Evolutionary conservation across 2,888 invertebrate species (phyloP).

Genomic region (Erebia ligea): DNA sequence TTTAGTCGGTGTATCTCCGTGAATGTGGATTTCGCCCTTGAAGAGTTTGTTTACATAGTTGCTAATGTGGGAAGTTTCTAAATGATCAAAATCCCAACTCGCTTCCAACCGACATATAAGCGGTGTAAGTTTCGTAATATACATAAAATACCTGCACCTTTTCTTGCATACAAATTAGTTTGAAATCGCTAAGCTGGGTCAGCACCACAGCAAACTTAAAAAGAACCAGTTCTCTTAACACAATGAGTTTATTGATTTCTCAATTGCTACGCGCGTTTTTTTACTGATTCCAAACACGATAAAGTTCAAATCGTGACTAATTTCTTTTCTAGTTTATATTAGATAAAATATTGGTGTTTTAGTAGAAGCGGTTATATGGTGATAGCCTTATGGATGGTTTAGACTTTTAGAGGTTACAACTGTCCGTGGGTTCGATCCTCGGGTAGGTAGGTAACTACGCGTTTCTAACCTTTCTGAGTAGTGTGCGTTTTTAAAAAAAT

Average conservation of each 20-base stretch:
- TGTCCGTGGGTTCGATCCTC: too few species aligned
- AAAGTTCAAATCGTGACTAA: background rate
- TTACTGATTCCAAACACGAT: background rate
- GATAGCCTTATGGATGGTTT: too few species aligned
- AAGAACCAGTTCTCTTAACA: background rate
- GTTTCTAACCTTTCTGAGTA: too few species aligned
- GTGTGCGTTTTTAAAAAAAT: too few species aligned
- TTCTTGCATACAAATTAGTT: constrained; percentile 26
- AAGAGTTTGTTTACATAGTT: background rate
- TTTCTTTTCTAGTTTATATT: too few species aligned
- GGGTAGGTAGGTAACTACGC: too few species aligned
- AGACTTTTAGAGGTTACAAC: too few species aligned
- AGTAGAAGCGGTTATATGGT: too few species aligned
- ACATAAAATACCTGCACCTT: constrained; percentile 19
- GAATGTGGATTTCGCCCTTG: background rate
- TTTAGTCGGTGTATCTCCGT: background rate
- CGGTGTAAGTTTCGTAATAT: background rate
- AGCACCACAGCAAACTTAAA: constrained; percentile 6
- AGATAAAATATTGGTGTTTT: too few species aligned
- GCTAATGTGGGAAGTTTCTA: background rate
- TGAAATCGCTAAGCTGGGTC: background rate
- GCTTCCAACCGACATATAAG: background rate
- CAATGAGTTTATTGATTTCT: background rate
- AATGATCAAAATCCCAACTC: background rate
- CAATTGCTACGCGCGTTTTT: background rate